Percentiles rank a stretch among this genome's conserved stretches.
Conservation (phyloP, 2,113 vertebrate genomes). For the Anguilla rostrata region DNA sequence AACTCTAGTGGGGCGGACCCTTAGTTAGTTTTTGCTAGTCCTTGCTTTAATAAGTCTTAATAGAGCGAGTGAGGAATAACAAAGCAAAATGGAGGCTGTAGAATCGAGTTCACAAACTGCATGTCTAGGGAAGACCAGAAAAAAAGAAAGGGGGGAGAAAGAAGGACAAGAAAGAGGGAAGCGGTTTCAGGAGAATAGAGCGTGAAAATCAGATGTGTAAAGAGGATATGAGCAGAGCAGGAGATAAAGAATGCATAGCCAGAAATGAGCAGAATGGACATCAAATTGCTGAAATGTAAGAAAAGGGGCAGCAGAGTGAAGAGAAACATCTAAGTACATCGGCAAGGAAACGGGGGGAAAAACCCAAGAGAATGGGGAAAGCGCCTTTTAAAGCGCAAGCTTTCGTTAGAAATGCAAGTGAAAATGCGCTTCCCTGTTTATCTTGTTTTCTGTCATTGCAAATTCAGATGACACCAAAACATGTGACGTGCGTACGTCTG, state of each 20-base stretch:
- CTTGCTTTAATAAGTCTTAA: neutral
- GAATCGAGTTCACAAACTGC: neutral
- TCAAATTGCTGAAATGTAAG: slow-evolving; percentile 30
- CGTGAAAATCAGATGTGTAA: slow-evolving; percentile 59
- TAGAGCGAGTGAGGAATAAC: neutral
- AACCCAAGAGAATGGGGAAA: slow-evolving; percentile 37
- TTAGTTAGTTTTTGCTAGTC: neutral
- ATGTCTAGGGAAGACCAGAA: neutral
- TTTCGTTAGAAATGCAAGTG: slow-evolving; percentile 19
- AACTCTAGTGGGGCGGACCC: neutral
- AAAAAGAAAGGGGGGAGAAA: slow-evolving; percentile 7
- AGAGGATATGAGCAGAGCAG: slow-evolving; percentile 51
- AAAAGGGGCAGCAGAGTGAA: slow-evolving; percentile 31
- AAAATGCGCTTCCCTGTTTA: slow-evolving; percentile 6
- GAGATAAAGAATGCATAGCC: slow-evolving; percentile 31
- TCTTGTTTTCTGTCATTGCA: slow-evolving; percentile 5
- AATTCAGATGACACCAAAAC: slow-evolving; percentile 7
- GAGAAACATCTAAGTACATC: slow-evolving; percentile 31
- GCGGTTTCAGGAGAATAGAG: slow-evolving; percentile 41
- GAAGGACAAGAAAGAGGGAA: slow-evolving; percentile 4
- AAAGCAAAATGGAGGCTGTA: neutral
- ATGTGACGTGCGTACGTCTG: neutral
- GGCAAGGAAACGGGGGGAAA: slow-evolving; percentile 34
- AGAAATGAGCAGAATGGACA: slow-evolving; percentile 21
- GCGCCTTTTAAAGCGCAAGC: slow-evolving; percentile 23